Conservation (phyloP, 2,888 invertebrate species). For the Agonopterix heracliana region DNA sequence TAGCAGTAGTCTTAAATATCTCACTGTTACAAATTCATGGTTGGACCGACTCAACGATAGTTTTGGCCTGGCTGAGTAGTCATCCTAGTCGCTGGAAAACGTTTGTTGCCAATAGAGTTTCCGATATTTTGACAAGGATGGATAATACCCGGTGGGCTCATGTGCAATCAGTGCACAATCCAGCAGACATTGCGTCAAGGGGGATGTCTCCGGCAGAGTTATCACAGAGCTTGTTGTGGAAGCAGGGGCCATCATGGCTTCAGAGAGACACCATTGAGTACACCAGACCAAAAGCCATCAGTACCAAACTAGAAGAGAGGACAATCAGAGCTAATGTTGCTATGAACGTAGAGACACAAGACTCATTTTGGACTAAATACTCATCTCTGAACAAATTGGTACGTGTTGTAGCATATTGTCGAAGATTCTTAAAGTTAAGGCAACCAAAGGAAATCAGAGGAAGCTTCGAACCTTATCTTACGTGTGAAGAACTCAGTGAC, state of each 20-base stretch:
- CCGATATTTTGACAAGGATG: conserved; percentile 3
- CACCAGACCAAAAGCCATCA: background rate
- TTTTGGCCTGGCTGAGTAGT: background rate
- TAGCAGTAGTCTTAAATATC: background rate
- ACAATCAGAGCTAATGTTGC: background rate
- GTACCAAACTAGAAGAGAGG: background rate
- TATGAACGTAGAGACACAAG: background rate
- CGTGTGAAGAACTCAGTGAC: conserved; percentile 2
- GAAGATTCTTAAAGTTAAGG: conserved; percentile 6
- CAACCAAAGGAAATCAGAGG: background rate
- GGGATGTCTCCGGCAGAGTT: conserved; percentile 3
- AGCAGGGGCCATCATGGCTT: conserved; percentile 13
- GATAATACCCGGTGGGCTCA: conserved; percentile 4
- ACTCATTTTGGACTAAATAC: conserved; percentile 2
- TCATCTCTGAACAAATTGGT: conserved; percentile 6
- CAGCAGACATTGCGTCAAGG: conserved; percentile 4
- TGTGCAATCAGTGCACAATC: background rate
- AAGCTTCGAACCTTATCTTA: background rate
- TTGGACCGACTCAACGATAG: conserved; percentile 19
- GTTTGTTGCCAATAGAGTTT: conserved; percentile 2
- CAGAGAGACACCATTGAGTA: background rate
- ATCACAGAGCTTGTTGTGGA: conserved; percentile 8
- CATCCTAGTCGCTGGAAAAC: conserved; percentile 4
- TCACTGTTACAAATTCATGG: background rate
- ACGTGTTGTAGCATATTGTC: conserved; percentile 6